Conservation (phyloP, 2,797 vertebrate species). For the Euthynnus affinis region DNA sequence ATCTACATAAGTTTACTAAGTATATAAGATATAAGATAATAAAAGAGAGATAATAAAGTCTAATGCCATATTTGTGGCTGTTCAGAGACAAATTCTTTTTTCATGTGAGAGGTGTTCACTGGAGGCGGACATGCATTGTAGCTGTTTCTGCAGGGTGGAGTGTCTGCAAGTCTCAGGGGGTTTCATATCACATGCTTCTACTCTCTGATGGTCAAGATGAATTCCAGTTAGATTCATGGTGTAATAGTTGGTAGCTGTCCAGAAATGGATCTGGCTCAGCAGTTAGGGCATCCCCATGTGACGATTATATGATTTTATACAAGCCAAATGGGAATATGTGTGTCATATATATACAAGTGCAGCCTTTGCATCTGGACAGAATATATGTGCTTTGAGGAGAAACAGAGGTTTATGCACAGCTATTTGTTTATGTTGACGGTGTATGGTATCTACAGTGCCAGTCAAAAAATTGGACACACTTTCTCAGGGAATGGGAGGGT, state of each 20-base stretch:
- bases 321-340: conserved; percentile 21
- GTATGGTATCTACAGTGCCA: neutral
- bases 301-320: conserved; percentile 17
- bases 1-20: neutral
- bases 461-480: too few species aligned
- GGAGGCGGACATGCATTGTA: conserved; percentile 15
- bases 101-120: conserved; percentile 38
- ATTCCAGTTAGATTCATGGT: conserved; percentile 57
- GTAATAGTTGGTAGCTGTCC: conserved; percentile 51
- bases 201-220: conserved; percentile 53
- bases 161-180: conserved; percentile 39
- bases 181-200: conserved; percentile 42
- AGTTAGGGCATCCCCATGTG: conserved; percentile 21
- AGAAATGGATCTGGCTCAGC: conserved; percentile 41
- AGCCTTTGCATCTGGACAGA: conserved; percentile 48
- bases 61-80: too few species aligned
- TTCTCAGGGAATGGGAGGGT: too few species aligned
- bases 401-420: neutral
- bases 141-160: conserved; percentile 49
- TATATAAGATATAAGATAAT: neutral
- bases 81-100: conserved; percentile 42
- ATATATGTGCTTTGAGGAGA: conserved; percentile 1
- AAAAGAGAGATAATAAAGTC: conserved; percentile 6
- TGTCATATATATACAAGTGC: conserved; percentile 30
- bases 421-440: neutral